These are phyloP conservation scores for Rhingia campestris DNA, from an alignment of 2,888 invertebrate genomes.

Conservation along the genomic window DNA sequence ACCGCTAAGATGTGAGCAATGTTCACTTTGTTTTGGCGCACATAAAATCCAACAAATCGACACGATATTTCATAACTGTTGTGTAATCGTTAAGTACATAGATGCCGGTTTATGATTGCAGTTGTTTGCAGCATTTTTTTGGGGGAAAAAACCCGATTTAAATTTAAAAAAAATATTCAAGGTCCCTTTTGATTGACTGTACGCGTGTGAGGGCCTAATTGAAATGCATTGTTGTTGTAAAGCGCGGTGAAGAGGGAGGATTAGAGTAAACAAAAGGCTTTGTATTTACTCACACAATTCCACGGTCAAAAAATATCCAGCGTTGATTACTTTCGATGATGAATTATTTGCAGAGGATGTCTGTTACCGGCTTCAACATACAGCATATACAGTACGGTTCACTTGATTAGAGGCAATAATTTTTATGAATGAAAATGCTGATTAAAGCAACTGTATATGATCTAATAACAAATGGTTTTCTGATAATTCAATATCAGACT, in stretches of 20 bases:
- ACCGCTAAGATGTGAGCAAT: neutral
- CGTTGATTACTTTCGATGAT: neutral
- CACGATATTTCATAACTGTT: constrained; percentile 11
- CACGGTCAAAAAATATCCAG: neutral
- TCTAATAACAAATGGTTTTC: too few species aligned
- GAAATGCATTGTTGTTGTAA: constrained; percentile 18
- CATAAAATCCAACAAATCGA: constrained; percentile 10
- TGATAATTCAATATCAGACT: too few species aligned
- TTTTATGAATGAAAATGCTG: too few species aligned
- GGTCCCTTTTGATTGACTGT: neutral
- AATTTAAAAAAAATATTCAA: constrained; percentile 9
- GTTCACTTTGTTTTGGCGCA: neutral
- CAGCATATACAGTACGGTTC: too few species aligned
- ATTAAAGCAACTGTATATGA: too few species aligned
- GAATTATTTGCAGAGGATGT: too few species aligned
- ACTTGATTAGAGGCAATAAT: too few species aligned
- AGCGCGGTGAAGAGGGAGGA: neutral
- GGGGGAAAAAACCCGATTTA: neutral
- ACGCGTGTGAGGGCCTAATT: neutral
- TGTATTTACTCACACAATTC: neutral
- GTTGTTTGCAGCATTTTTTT: neutral
- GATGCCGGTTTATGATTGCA: constrained; percentile 4
- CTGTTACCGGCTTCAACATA: too few species aligned
- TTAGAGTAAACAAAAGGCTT: neutral
- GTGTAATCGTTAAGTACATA: neutral